Evolutionary conservation across 2,113 vertebrate genomes (phyloP).

Genomic region (Cryptomyrus ogoouensis): DNA sequence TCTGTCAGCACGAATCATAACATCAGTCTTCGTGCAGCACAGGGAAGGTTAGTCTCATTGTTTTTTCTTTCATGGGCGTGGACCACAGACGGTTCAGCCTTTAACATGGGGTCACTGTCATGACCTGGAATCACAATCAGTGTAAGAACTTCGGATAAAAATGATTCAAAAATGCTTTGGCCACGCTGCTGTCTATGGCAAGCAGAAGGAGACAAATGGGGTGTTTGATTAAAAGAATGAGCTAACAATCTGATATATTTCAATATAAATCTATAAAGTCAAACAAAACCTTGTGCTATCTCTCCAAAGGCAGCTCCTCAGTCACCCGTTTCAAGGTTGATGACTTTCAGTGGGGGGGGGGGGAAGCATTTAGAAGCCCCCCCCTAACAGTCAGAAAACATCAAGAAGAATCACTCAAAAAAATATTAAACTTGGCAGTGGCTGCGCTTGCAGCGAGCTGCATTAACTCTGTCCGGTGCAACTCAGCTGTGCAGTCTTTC

Average conservation of each 20-base stretch:
- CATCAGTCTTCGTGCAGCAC: background rate
- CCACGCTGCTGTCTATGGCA: conserved; percentile 57
- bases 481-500: background rate
- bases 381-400: conserved; percentile 44
- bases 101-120: conserved; percentile 12
- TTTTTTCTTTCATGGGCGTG: conserved; percentile 7
- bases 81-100: conserved; percentile 17
- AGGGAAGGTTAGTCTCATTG: conserved; percentile 29
- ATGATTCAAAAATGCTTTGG: conserved; percentile 55
- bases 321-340: conserved; percentile 47
- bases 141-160: conserved; percentile 34
- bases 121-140: conserved; percentile 24
- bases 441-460: background rate
- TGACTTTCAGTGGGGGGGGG: conserved; percentile 16
- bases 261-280: conserved; percentile 35
- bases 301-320: conserved; percentile 51
- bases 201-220: conserved; percentile 43
- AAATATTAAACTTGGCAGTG: conserved; percentile 7
- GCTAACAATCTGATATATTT: conserved; percentile 36
- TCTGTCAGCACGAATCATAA: background rate
- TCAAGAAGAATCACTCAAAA: background rate
- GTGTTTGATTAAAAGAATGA: conserved; percentile 39
- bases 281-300: conserved; percentile 52
- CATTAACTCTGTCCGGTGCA: no score
- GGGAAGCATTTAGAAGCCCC: conserved; percentile 38